phyloP scores from a whole-genome alignment of 2,888 invertebrate genomes.

The Mystacides longicornis region DNA sequence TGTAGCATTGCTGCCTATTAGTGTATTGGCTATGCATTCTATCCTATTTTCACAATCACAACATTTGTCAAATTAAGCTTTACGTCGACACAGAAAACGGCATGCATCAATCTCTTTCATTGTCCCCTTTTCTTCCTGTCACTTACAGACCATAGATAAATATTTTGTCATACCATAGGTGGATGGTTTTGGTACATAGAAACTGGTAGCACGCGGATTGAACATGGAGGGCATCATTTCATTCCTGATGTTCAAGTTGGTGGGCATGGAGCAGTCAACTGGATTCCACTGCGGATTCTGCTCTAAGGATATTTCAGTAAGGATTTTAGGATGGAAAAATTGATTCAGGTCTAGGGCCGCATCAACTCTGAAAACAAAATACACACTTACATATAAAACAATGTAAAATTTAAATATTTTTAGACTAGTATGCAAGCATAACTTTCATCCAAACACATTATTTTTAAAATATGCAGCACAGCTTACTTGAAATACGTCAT shows the following conservation, averaged over 20 bases:
- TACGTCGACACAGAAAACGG: too few relatives aligned
- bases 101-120: too few relatives aligned
- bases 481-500: too few relatives aligned
- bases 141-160: too few relatives aligned
- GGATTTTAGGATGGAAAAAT: constrained; percentile 7
- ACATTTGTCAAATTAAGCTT: too few relatives aligned
- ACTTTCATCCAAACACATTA: too few relatives aligned
- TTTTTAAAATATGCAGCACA: too few relatives aligned
- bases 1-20: too few relatives aligned
- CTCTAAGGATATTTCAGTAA: constrained; percentile 7
- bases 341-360: constrained; percentile 18
- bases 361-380: constrained; percentile 7
- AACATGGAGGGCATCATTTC: constrained; percentile 23
- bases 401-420: too few relatives aligned
- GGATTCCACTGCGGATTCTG: constrained; percentile 20
- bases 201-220: constrained; percentile 8
- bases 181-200: background rate
- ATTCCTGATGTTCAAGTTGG: constrained; percentile 12
- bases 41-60: background rate
- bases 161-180: background rate
- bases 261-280: constrained; percentile 18
- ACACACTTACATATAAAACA: too few relatives aligned
- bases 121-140: too few relatives aligned
- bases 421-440: too few relatives aligned
- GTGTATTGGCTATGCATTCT: background rate